Evolutionary conservation across 1,140 invertebrate genomes (phyloP), one percentile per base, ranked within the genome.

Genomic region (Sycophila sp.): DNA sequence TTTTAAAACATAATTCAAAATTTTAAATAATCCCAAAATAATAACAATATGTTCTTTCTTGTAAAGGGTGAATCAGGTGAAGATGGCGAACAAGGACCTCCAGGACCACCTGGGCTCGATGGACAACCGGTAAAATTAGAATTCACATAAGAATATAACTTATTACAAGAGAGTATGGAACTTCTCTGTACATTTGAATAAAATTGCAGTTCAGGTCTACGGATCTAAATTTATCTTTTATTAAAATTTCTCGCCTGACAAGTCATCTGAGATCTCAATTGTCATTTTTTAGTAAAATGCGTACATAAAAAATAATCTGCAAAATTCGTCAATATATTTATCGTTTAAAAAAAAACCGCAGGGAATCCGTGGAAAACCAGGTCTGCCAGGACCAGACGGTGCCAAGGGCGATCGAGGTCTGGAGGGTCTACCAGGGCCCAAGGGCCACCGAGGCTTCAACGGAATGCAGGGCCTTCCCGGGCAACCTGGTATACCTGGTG

Each of bases 61-160:
- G n/a, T n/a, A n/a, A n/a, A 94, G 91, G 94, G 94, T 40, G 91
- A 93, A 85, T 75, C 91, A 62, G 94, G 94, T 15, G 93, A 93
- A 88, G 93, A 95, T 80, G 94, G 93, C 8, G 92, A 93, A 73
- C 86, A 88, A 38, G 94, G 93, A 30, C 87, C 87, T 38, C 84
- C 88, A 49, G 93, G 93, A 32, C 81, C 88, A 0, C 82, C 87
- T 45, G 92, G 93, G 42, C 91, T 92, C n/a, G 88, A 92, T 81
- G 92, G 94, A 70, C 91, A 94, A 78, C 86, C 91, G 24, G 94
- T 93, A 22, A 67, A 49, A 28, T 47, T 19, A 4, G 6, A 13
- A 30, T 17, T 28, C 30, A 42, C 6, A 36, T 2, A 19, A n/a
- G 19, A 47, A 45, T 22, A 5, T 47, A 47, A 3, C n/a, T n/a